phyloP scores from a whole-genome alignment of 2,797 vertebrate species.

The Lemur catta region DNA sequence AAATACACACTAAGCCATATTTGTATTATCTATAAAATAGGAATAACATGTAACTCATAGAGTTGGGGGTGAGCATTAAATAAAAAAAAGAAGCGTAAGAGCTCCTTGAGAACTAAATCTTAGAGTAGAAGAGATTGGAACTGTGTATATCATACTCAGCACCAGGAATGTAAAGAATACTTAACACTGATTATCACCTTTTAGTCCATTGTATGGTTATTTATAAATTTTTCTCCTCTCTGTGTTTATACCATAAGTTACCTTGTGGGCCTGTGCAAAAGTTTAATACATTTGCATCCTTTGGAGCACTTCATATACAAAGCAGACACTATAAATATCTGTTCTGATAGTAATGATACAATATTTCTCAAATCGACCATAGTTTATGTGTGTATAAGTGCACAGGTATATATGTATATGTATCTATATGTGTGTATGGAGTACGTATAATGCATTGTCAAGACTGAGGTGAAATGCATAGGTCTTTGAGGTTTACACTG shows the following conservation, averaged over 20 bases:
- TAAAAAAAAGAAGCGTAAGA: neutral
- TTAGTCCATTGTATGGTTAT: neutral
- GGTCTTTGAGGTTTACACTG: neutral
- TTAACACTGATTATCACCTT: neutral
- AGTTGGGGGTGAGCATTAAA: neutral
- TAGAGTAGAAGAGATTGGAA: neutral
- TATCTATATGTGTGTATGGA: neutral
- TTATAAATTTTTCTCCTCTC: neutral
- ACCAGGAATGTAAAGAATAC: neutral
- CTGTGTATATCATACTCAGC: neutral
- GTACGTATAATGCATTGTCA: neutral
- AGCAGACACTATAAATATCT: neutral
- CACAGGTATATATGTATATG: neutral
- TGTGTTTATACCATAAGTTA: neutral
- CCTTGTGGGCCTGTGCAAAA: neutral
- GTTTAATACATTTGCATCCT: neutral
- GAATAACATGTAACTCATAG: neutral
- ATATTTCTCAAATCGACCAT: conserved; percentile 22
- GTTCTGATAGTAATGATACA: neutral
- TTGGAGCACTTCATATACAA: neutral
- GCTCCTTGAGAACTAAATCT: neutral
- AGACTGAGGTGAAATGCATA: neutral
- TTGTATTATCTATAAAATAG: neutral
- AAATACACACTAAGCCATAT: neutral
- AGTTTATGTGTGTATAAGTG: neutral